These are phyloP conservation scores for Lepilemur septentrionalis DNA, from an alignment of 2,797 vertebrate genomes.

Conservation along the genomic window DNA sequence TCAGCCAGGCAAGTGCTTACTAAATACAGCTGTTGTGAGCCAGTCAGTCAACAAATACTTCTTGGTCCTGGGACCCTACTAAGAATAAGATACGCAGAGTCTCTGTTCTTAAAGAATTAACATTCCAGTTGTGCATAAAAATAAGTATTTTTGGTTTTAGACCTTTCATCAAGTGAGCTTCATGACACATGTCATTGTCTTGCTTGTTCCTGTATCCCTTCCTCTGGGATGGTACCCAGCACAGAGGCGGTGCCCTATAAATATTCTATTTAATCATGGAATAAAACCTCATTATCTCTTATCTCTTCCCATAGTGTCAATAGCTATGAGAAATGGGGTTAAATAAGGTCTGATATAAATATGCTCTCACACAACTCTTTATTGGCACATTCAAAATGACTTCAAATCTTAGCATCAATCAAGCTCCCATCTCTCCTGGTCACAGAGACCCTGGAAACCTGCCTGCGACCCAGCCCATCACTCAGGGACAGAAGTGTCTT, in stretches of 20 bases:
- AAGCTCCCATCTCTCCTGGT: background rate
- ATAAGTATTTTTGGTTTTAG: background rate
- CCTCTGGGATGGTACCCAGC: background rate
- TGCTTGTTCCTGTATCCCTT: background rate
- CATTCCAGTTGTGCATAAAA: background rate
- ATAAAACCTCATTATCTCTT: background rate
- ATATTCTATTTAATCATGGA: background rate
- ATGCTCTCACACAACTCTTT: background rate
- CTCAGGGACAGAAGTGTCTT: background rate
- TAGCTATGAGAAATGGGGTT: background rate
- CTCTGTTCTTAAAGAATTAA: background rate
- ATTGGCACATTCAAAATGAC: background rate
- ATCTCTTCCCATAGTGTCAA: background rate
- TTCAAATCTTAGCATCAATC: background rate
- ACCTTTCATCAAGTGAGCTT: background rate
- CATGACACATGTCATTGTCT: background rate
- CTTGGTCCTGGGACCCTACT: background rate
- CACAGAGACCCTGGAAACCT: background rate
- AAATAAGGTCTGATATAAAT: background rate
- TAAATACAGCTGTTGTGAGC: background rate
- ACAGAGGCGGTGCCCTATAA: background rate
- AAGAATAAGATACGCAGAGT: background rate
- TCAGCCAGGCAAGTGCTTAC: background rate
- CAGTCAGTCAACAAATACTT: background rate
- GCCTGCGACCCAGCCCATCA: accelerated